phyloP scores from a whole-genome alignment of 2,113 vertebrate species.

The Datnioides undecimradiatus region DNA sequence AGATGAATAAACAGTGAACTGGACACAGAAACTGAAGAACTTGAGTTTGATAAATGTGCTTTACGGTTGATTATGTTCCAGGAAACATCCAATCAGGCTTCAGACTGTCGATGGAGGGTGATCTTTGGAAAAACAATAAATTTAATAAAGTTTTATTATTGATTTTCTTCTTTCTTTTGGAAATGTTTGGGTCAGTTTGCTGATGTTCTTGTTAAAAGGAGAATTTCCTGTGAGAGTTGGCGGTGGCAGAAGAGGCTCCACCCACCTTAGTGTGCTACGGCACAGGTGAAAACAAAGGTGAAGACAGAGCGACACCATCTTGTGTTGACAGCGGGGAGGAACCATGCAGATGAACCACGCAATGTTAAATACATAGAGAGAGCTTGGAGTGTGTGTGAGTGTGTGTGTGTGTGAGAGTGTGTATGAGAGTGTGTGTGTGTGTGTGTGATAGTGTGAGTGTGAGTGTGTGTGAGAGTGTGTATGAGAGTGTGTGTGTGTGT shows the following conservation, averaged over 20 bases:
- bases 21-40: no score
- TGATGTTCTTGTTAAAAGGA: neutral
- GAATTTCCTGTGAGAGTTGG: conserved; percentile 2
- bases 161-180: no score
- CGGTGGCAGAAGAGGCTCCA: conserved; percentile 15
- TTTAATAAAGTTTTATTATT: no score
- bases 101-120: neutral
- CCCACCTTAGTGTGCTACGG: neutral
- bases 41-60: neutral
- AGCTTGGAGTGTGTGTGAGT: conserved; percentile 24
- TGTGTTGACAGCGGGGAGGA: conserved; percentile 16
- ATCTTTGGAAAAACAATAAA: neutral
- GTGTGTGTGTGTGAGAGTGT: conserved; percentile 45
- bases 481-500: conserved; percentile 33
- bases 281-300: conserved; percentile 7
- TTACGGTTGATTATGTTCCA: neutral
- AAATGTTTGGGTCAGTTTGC: neutral
- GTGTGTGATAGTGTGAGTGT: conserved; percentile 27
- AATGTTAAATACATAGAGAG: conserved; percentile 40
- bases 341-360: conserved; percentile 56
- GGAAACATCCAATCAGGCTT: conserved; percentile 42
- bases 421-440: conserved; percentile 41
- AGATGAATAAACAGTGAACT: no score
- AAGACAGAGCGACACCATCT: conserved; percentile 8
- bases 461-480: conserved; percentile 40